These are phyloP conservation scores for Clamator glandarius DNA, from an alignment of 2,797 vertebrate species.

Conservation along the genomic window DNA sequence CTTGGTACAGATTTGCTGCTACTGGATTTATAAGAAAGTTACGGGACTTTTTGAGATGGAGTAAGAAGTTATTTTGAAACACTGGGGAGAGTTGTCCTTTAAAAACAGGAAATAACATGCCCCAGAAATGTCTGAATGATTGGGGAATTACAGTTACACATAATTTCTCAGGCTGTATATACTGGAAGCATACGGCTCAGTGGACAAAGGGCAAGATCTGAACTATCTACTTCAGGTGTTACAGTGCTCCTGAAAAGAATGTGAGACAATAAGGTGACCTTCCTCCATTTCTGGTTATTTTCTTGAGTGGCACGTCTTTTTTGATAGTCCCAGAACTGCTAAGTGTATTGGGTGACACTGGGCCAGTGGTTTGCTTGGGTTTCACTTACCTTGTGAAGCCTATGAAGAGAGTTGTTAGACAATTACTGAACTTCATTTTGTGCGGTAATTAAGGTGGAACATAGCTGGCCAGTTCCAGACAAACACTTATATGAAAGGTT, in stretches of 20 bases:
- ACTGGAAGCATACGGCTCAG: background rate
- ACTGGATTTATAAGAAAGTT: background rate
- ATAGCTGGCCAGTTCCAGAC: background rate
- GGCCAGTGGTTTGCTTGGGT: background rate
- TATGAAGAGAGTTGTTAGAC: background rate
- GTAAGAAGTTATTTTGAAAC: background rate
- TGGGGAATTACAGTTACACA: background rate
- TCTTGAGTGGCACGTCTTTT: background rate
- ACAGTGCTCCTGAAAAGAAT: background rate
- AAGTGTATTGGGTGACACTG: background rate
- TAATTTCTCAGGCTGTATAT: background rate
- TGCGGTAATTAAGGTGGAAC: background rate
- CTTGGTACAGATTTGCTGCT: background rate
- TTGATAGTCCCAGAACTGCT: background rate
- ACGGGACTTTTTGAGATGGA: background rate
- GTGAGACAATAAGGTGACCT: background rate
- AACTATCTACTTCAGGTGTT: background rate
- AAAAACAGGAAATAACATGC: background rate
- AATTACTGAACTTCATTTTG: background rate
- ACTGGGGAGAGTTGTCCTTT: background rate
- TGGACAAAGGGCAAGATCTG: background rate
- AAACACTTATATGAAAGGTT: background rate
- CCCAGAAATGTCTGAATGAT: background rate
- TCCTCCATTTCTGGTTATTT: background rate
- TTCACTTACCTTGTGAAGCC: background rate